Base-by-base conservation (phyloP, 2,797 vertebrate genomes). In the Leucoraja ocellata region DNA sequence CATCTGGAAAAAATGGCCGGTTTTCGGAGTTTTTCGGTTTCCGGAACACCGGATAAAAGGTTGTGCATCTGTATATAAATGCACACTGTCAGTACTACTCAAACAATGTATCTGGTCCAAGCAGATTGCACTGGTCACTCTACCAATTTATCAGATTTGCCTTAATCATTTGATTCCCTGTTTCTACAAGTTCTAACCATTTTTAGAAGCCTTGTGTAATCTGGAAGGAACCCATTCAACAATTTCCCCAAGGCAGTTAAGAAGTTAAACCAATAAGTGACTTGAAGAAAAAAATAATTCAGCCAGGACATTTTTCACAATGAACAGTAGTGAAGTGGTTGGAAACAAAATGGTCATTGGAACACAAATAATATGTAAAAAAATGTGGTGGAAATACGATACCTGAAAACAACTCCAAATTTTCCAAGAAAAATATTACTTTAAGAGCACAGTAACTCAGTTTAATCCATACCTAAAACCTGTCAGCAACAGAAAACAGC, bases 371-470 rank as follows among this genome's bases (percentile, higher is more conserved):
- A 46, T 54, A 16, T 83, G 78, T 83, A 11, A 7, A 25, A 83
- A 83, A 83, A 25, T 83, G 46, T 83, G 46, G 10, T 46, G 80
- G 80, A 25, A 79, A 83, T 83, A 83, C 58, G 80, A 83, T 58
- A 83, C 21, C 46, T 58, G 80, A 83, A 83, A 83, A 58, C 21
- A 83, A 83, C 80, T 83, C 28, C 80, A 83, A 28, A 9, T 83
- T 83, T 83, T 58, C 46, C 46, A 61, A 83, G 80, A 58, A 25
- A 54, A 58, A 83, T 28, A 23, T 83, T 25, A 83, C 46, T 83
- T 54, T 25, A 83, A 54, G 25, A 83, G 80, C 54, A 58, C 46
- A 83, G 46, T 58, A 83, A 83, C 54, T 83, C 58, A 8, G 46
- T 83, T 58, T 83, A 83, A 83, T 83, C n/a, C 80, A 83, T 58